phyloP scores from a whole-genome alignment of 2,888 invertebrate species.

The Pycnomerus fuliginosus region DNA sequence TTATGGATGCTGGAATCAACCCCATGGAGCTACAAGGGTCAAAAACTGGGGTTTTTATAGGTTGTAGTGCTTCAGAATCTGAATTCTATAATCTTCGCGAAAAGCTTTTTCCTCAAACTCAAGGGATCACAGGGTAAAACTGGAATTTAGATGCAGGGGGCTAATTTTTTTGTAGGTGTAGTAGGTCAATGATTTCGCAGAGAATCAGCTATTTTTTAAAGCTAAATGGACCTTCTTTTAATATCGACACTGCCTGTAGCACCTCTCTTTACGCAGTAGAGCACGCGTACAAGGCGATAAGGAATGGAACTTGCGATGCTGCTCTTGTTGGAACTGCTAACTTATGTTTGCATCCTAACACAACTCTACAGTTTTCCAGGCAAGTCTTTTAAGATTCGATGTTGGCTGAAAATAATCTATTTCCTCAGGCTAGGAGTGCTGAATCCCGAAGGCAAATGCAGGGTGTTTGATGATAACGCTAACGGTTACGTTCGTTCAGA shows the following conservation, averaged over 20 bases:
- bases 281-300: constrained; percentile 73
- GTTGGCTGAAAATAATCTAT: constrained; percentile 5
- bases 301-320: constrained; percentile 79
- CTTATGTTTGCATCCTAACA: constrained; percentile 82
- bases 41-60: constrained; percentile 78
- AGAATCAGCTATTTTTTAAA: constrained; percentile 87
- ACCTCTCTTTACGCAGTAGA: constrained; percentile 87
- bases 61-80: constrained; percentile 74
- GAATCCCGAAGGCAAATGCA: constrained; percentile 82
- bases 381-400: background rate
- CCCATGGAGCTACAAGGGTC: constrained; percentile 70
- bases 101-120: too few species aligned
- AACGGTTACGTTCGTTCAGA: constrained; percentile 84
- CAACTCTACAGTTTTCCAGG: constrained; percentile 82
- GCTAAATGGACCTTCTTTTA: constrained; percentile 83
- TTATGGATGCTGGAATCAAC: constrained; percentile 65
- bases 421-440: constrained; percentile 63
- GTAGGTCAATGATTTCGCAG: constrained; percentile 93
- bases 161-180: too few species aligned
- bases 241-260: constrained; percentile 93
- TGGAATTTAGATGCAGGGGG: too few species aligned
- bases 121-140: too few species aligned
- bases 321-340: constrained; percentile 89
- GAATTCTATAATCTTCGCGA: too few species aligned
- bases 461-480: constrained; percentile 82